Evolutionary conservation across 2,113 vertebrate genomes (phyloP).

Genomic region (Stercorarius parasiticus): DNA sequence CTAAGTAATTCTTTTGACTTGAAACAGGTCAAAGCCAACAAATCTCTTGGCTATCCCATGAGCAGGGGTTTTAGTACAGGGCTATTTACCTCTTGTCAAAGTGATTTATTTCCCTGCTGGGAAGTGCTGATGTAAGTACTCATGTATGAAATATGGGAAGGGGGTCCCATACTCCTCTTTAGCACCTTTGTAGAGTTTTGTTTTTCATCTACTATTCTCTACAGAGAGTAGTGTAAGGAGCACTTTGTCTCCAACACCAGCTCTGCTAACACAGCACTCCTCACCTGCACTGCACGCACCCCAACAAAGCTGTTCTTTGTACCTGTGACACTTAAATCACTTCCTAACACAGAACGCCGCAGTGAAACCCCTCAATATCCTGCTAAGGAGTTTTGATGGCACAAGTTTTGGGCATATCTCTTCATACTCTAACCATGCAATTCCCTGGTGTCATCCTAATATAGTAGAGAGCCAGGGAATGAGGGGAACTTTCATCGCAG

Average conservation of each 20-base stretch:
- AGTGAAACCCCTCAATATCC: fast-evolving
- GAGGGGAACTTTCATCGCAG: not conserved
- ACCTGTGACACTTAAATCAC: not conserved
- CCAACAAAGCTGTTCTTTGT: not conserved
- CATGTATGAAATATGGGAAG: not conserved
- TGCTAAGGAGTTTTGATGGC: not conserved
- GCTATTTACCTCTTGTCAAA: not conserved
- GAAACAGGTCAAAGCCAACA: not conserved
- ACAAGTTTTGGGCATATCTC: not conserved
- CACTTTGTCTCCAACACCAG: not conserved
- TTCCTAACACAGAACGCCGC: not conserved
- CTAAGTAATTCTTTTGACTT: not conserved
- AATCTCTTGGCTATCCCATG: not conserved
- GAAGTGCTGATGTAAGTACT: not conserved
- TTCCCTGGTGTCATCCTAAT: not conserved
- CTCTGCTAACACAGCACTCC: not conserved
- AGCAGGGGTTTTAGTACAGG: not conserved
- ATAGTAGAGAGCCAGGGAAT: not conserved
- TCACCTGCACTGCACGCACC: not conserved
- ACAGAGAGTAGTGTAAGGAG: not conserved
- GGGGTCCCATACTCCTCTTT: not conserved
- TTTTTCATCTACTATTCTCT: not conserved
- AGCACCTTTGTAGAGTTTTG: not conserved
- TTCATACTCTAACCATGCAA: not conserved
- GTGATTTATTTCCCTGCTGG: not conserved